Conservation (phyloP, 2,888 invertebrate species). For the Dichetophora obliterata region DNA sequence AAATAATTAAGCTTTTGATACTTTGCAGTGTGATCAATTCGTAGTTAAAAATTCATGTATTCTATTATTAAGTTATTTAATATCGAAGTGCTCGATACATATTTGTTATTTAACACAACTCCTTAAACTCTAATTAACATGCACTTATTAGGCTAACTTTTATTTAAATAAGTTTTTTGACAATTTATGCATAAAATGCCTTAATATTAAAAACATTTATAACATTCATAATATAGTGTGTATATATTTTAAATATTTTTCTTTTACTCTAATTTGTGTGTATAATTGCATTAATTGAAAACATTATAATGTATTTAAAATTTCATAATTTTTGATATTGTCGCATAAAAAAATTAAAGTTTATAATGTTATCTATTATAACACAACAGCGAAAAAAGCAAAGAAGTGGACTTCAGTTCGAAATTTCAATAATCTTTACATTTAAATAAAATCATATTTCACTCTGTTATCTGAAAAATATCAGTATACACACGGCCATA, state of each 20-base stretch:
- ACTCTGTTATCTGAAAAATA: constrained; percentile 31
- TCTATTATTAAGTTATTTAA: neutral
- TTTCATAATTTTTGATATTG: constrained; percentile 30
- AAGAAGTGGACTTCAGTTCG: constrained; percentile 2
- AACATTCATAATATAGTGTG: constrained; percentile 35
- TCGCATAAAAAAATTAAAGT: constrained; percentile 19
- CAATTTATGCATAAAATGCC: constrained; percentile 2
- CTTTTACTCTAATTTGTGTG: constrained; percentile 29
- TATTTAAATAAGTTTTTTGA: constrained; percentile 5
- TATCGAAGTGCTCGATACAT: neutral
- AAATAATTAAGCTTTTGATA: neutral
- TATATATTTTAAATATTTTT: constrained; percentile 9
- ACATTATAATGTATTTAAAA: constrained; percentile 4
- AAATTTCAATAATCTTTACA: constrained; percentile 13
- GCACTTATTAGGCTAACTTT: constrained; percentile 7
- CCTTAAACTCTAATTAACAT: neutral
- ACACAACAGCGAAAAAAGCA: constrained; percentile 3
- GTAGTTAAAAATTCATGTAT: neutral
- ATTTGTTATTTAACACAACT: neutral
- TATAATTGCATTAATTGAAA: constrained; percentile 32
- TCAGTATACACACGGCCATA: constrained; percentile 40
- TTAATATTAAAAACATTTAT: constrained; percentile 29
- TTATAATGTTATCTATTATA: neutral
- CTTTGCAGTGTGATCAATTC: too few species aligned
- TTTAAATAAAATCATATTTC: constrained; percentile 29